Base-by-base conservation (phyloP, 2,113 vertebrate genomes). In the Pseudonaja textilis region DNA sequence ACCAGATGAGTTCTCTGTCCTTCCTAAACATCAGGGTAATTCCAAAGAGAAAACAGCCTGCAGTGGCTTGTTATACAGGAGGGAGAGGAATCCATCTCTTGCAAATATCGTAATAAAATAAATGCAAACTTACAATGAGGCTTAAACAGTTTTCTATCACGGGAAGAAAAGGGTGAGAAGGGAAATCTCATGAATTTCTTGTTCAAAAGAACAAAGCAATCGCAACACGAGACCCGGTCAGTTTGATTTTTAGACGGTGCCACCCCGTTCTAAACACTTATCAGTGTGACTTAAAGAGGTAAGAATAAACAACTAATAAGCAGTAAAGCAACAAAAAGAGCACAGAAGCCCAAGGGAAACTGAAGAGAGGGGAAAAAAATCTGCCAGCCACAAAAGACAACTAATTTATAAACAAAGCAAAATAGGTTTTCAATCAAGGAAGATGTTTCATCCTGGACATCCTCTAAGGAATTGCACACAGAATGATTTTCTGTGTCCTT, bases 31-130 rank as follows among this genome's bases (percentile, higher is more conserved):
- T 87, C 81, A 6, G 90, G 94, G 56, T 94, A 96, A 93, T 88
- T 34, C 0, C 29, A 95, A 93, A 94, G 96, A 97, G 97, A 90
- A 97, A 97, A 96, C 89, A 95, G 54, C 22, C 55, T 87, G 14
- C 2, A 54, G 92, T 61, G 95, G 92, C 95, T 90, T 92, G 85
- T 25, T 23, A 59, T 59, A 3, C 26, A 89, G 93, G 93, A 94
- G 61, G 89, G 91, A 57, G 93, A 94, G 39, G 89, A 92, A 93
- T 94, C 91, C 54, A 11, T 91, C 95, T 89, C 85, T 55, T 92
- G 47, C 55, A 57, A 87, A 93, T 89, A 95, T 26, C 1, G 5
- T 88, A 95, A 87, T 89, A 93, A 95, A 81, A 81, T 93, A 93
- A 94, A 52, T 1, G 25, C 59, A 92, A 91, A 90, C 91, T 88